Conservation (phyloP, 2,797 vertebrate species). For the Lagocephalus sceleratus region DNA sequence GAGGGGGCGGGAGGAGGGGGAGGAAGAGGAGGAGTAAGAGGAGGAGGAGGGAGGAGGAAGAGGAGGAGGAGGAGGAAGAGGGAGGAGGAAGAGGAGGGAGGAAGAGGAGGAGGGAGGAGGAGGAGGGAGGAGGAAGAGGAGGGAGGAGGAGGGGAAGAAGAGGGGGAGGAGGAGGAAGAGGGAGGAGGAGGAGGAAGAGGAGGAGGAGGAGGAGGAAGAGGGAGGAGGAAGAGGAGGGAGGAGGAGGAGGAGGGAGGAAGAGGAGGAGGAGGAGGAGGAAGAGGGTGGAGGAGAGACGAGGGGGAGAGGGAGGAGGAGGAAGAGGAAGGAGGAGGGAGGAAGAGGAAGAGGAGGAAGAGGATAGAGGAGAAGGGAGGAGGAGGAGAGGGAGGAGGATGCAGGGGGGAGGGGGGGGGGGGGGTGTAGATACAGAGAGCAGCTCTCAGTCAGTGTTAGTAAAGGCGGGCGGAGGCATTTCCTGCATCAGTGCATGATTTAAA, state of each 20-base stretch:
- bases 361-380: constrained; percentile 32
- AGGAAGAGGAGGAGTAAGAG: constrained; percentile 2
- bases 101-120: background rate
- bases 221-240: constrained; percentile 6
- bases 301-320: constrained; percentile 5
- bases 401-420: constrained; percentile 17
- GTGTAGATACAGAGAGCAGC: constrained; percentile 10
- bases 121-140: constrained; percentile 13
- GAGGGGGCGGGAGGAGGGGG: too few relatives aligned
- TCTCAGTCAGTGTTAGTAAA: constrained; percentile 22
- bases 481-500: too few relatives aligned
- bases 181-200: background rate
- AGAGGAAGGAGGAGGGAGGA: background rate
- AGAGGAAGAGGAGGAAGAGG: constrained; percentile 20
- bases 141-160: background rate
- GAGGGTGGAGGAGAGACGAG: too few relatives aligned
- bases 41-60: constrained; percentile 11
- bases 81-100: constrained; percentile 13
- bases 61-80: constrained; percentile 2
- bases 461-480: background rate
- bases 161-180: constrained; percentile 15
- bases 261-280: constrained; percentile 8
- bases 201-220: too few relatives aligned
- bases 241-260: constrained; percentile 11
- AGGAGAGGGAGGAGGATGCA: background rate